Evolutionary conservation across 2,113 vertebrate species (phyloP), one percentile per base, ranked within the genome.

Genomic region (Siniperca chuatsi): DNA sequence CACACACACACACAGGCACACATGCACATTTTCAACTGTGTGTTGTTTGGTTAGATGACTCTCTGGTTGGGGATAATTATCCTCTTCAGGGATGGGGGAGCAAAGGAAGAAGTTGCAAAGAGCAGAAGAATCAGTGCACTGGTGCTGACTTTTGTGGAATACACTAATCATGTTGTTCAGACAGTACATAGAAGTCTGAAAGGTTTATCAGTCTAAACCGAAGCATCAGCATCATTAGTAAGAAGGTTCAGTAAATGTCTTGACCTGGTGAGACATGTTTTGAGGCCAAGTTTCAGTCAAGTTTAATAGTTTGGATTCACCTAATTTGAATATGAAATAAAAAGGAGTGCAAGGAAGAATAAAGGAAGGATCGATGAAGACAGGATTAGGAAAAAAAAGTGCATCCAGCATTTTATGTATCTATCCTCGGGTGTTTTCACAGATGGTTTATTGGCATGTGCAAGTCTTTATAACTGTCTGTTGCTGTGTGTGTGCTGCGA

Each of bases 31-130:
- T 79, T 81, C 57, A 67, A 58, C 69, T 64, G 50, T 87, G 83
- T 71, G 89, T 58, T 83, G 55, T 92, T 92, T 80, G 71, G 79
- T 80, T 80, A 33, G 79, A 87, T 52, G 58, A 82, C 57, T 78
- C 64, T 77, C 64, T 68, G 55, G 52, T 1, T 79, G 75, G 44
- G 76, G 69, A 85, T 86, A 54, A 68, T 79, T 58, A 79, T 68
- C 64, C 52, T 82, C 75, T 58, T 78, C 62, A 61, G 50, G 55
- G 72, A 88, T 57, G 20, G 4, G 33, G 44, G 46, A 86, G 68
- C 40, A 85, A 60, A 90, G 79, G 80, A 84, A 81, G 61, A 74
- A 67, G 71, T 72, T 82, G 72, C 40, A 80, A 67, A 81, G 48
- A 78, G 54, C 37, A 68, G 46, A 18, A 65, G 67, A 54, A 80